Evolutionary conservation across 1,140 invertebrate genomes (phyloP).

Genomic region (Sarcophaga peregrina): DNA sequence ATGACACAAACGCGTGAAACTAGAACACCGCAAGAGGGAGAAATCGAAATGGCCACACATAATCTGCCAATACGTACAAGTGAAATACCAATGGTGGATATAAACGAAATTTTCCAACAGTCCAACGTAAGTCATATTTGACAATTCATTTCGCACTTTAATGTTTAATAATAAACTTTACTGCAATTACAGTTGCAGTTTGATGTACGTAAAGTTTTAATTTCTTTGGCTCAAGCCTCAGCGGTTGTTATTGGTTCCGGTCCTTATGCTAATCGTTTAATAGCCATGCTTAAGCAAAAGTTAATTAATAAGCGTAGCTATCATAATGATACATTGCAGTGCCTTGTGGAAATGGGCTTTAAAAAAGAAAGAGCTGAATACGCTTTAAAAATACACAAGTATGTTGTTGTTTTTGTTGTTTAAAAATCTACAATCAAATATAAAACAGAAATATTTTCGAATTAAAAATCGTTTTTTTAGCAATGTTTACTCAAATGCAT

Average conservation of each 20-base stretch:
- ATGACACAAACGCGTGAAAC: constrained; percentile 53
- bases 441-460: neutral
- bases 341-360: constrained; percentile 65
- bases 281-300: constrained; percentile 63
- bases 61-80: constrained; percentile 48
- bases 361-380: constrained; percentile 54
- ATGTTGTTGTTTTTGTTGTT: constrained; percentile 41
- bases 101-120: constrained; percentile 65
- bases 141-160: neutral
- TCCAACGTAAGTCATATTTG: constrained; percentile 56
- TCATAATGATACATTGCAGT: constrained; percentile 61
- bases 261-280: constrained; percentile 61
- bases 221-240: constrained; percentile 62
- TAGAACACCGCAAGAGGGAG: constrained; percentile 54
- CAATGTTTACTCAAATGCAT: constrained; percentile 58
- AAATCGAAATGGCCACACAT: constrained; percentile 58
- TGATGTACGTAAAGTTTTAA: constrained; percentile 64
- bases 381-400: constrained; percentile 56
- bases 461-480: constrained; percentile 26
- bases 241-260: constrained; percentile 61
- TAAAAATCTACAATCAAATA: neutral
- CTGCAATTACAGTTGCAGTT: constrained; percentile 57
- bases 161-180: neutral
- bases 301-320: constrained; percentile 60
- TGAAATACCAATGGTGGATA: constrained; percentile 58